A percentile compares a stretch with the other conserved stretches of the same genome.
Evolutionary conservation across 92 coral and sea anemone genomes (phyloP).

Genomic region (Siderastrea siderea): DNA sequence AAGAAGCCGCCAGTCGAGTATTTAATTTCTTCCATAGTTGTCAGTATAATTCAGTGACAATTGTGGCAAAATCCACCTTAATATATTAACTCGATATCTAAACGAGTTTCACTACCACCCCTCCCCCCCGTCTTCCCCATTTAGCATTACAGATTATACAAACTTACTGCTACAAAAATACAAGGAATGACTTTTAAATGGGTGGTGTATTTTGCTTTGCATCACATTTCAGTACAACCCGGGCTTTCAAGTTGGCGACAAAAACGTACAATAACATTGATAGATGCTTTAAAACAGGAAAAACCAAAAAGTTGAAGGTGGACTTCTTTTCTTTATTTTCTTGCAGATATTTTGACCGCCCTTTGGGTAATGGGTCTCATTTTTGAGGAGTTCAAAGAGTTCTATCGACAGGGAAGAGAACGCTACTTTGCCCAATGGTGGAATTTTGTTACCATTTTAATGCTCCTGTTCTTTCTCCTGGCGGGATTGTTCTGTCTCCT

Average conservation of each 20-base stretch:
- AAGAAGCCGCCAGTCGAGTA: too few relatives aligned
- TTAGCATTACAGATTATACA: too few relatives aligned
- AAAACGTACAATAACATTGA: neutral
- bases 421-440: conserved; percentile 89
- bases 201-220: too few relatives aligned
- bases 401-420: conserved; percentile 70
- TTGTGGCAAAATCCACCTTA: too few relatives aligned
- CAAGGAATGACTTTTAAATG: neutral
- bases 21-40: too few relatives aligned
- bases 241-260: neutral
- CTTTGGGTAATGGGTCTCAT: conserved; percentile 78
- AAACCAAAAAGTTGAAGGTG: too few relatives aligned
- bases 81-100: too few relatives aligned
- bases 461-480: conserved; percentile 76
- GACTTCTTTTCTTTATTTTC: neutral
- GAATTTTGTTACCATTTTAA: conserved; percentile 83
- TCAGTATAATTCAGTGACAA: too few relatives aligned
- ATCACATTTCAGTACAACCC: too few relatives aligned
- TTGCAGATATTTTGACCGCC: conserved; percentile 72
- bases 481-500: conserved; percentile 81
- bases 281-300: neutral
- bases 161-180: too few relatives aligned
- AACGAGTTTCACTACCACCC: too few relatives aligned
- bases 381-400: conserved; percentile 79
- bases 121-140: too few relatives aligned